phyloP scores from a whole-genome alignment of 2,888 invertebrate genomes.

The Anorthoa munda region DNA sequence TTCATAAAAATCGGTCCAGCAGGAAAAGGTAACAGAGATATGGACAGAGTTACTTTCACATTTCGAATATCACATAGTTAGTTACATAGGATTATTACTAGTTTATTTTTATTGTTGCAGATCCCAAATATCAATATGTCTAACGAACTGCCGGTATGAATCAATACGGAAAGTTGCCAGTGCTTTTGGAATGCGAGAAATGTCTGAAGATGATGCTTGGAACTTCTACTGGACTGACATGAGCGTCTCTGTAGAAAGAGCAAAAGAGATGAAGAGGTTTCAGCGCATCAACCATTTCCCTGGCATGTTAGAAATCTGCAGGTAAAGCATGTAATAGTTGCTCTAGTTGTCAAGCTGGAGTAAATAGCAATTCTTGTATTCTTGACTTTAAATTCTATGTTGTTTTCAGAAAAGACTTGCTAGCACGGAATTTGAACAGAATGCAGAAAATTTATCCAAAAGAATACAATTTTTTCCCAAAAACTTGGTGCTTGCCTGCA shows the following conservation, averaged over 20 bases:
- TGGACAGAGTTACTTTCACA: too few species aligned
- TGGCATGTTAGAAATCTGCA: constrained; percentile 96
- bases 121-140: constrained; percentile 92
- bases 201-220: constrained; percentile 96
- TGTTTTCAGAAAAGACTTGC: constrained; percentile 94
- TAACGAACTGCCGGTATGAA: constrained; percentile 94
- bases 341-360: too few species aligned
- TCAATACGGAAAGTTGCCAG: constrained; percentile 93
- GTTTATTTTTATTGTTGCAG: constrained; percentile 64
- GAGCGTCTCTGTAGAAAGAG: constrained; percentile 95
- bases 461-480: constrained; percentile 98
- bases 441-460: constrained; percentile 97
- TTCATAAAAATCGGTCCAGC: too few species aligned
- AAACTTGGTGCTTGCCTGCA: constrained; percentile 98
- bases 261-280: constrained; percentile 97
- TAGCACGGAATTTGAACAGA: constrained; percentile 97
- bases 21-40: too few species aligned
- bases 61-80: too few species aligned
- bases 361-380: neutral
- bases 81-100: neutral
- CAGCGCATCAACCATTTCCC: constrained; percentile 98
- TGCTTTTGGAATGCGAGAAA: constrained; percentile 94
- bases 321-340: constrained; percentile 69
- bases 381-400: neutral
- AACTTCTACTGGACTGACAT: constrained; percentile 98